Conservation (phyloP, 2,888 invertebrate genomes). For the Theodoxus fluviatilis region DNA sequence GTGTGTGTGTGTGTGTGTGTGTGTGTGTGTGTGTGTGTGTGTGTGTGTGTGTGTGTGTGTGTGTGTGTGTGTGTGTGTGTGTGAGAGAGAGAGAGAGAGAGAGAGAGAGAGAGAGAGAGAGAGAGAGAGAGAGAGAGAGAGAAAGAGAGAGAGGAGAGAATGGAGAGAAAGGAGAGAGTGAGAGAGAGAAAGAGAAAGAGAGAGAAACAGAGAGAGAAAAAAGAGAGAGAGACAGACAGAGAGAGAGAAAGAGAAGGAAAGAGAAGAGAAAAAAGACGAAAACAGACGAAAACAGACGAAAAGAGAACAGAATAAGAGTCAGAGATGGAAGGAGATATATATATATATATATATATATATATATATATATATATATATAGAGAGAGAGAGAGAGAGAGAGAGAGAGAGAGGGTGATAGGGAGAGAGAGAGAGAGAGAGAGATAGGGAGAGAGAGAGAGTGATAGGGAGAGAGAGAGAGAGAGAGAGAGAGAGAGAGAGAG, state of each 20-base stretch:
- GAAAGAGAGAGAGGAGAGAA: neutral
- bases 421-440: too few relatives aligned
- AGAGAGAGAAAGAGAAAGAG: neutral
- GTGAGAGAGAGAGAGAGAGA: neutral
- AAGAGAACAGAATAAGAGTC: neutral
- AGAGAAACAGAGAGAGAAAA: neutral
- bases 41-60: neutral
- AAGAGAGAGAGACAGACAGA: neutral
- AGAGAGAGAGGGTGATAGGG: too few relatives aligned
- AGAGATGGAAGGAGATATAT: neutral
- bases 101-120: neutral
- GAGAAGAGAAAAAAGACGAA: neutral
- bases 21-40: slow-evolving; percentile 19
- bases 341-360: too few relatives aligned
- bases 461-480: too few relatives aligned
- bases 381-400: too few relatives aligned
- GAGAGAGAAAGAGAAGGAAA: neutral
- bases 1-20: neutral
- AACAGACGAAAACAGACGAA: neutral
- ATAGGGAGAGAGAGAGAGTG: too few relatives aligned
- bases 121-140: neutral
- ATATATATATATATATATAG: too few relatives aligned
- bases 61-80: slow-evolving; percentile 15
- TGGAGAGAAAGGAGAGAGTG: neutral
- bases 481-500: too few relatives aligned